These are phyloP conservation scores for Lepidostoma basale DNA, from an alignment of 1,140 invertebrate genomes.

Conservation along the genomic window DNA sequence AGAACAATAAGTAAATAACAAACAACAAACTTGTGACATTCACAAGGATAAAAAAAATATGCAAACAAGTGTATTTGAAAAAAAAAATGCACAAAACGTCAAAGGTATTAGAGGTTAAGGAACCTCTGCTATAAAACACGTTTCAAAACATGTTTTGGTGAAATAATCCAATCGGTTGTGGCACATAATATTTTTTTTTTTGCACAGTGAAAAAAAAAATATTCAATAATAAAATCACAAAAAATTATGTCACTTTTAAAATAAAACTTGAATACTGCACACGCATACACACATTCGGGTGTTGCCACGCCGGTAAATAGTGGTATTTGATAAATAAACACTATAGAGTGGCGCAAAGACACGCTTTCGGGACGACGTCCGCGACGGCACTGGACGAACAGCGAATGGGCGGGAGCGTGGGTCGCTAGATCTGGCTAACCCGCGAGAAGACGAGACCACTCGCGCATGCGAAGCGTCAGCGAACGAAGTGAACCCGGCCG, in stretches of 20 bases:
- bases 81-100: neutral
- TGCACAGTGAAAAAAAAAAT: neutral
- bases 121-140: neutral
- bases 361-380: neutral
- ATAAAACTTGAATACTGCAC: neutral
- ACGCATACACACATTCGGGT: conserved; percentile 1
- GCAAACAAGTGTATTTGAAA: neutral
- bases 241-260: neutral
- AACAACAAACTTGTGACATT: no score
- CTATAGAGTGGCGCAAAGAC: no score
- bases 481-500: no score
- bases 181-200: no score
- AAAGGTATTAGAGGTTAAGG: conserved; percentile 4
- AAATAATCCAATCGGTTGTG: neutral
- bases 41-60: neutral
- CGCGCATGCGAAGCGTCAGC: no score
- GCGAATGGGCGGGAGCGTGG: neutral
- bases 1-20: no score
- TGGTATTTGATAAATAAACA: neutral
- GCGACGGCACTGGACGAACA: neutral
- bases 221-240: neutral
- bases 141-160: conserved; percentile 8
- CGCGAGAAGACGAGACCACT: no score
- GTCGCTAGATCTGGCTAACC: no score
- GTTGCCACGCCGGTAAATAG: conserved; percentile 10